Evolutionary conservation across 2,113 vertebrate genomes (phyloP), one percentile per base, ranked within the genome.

Genomic region (Petrocephalus zakoni): DNA sequence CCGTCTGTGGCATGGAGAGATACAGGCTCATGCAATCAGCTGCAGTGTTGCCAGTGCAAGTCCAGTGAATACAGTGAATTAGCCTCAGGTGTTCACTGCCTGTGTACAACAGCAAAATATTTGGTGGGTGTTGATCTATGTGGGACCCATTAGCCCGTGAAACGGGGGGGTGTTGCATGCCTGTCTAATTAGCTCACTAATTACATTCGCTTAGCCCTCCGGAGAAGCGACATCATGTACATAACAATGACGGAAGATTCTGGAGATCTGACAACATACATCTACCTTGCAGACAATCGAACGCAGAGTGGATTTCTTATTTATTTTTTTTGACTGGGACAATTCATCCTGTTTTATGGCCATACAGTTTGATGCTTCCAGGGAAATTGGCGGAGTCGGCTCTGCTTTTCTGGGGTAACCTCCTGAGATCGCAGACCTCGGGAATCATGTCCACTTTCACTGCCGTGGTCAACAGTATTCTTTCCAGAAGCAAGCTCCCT

Each of bases 111-210:
- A 53, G n/a, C 51, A 85, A 47, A 51, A 55, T 34, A 49, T 83
- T 83, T 37, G 81, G 81, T 83, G 42, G 37, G 81, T 83, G 81
- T n/a, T n/a, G 46, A 49, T 49, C 22, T 22, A 34, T 19, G 84
- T 53, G n/a, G 47, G 37, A 85, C 51, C 84, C 84, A 53, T 85
- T 47, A 29, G 51, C 49, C 84, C 17, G 49, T 37, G 84, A 86
- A 86, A 55, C 51, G 29, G 52, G 52, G 22, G 25, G 52, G 84
- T 86, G 84, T 51, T 52, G 51, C n/a, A 86, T n/a, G 51, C 52
- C 34, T 86, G 52, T 86, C 84, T 86, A 53, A 86, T 86, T 86
- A 86, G 52, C 51, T 55, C 22, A 49, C 84, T 86, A 86, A 86
- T 53, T 86, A 55, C 47, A 25, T 49, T 34, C 84, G 13, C 84